Base-by-base conservation (phyloP, 2,888 invertebrate species). In the Axea sp. region DNA sequence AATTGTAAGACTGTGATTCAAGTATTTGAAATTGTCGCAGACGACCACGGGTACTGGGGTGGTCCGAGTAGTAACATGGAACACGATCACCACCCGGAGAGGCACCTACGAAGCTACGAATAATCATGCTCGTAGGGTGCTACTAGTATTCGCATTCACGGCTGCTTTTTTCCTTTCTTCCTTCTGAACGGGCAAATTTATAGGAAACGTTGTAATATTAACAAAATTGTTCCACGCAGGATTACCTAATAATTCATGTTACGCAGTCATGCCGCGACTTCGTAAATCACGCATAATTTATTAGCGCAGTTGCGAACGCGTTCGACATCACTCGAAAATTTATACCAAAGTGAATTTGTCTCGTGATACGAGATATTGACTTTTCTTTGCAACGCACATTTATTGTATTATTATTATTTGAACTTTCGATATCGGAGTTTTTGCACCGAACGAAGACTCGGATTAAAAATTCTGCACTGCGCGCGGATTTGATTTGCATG, bases 61-160 rank as follows among this genome's bases (percentile, higher is more conserved):
- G 75, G 71, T 71, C 67, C 39, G 62, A 33, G n/a, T 41, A 17
- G 49, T 9, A 47, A 53, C 62, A 35, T 24, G 11, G 62, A 71
- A 71, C 71, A 67, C 41, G 74, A 47, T 59, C 69, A 69, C 69
- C 69, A 65, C 74, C 69, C 74, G 60, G 59, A 31, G 69, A 26
- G 74, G 62, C 71, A 41, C 47, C 53, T 57, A 47, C 55, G 41
- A 64, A 24, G 41, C 39, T 35, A 51, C 43, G 39, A 75, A 67
- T 51, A 49, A 51, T 71, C 64, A 43, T 72, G 57, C 59, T 68
- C 35, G 72, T 64, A 51, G 68, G 64, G 68, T 72, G 75, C 75
- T 72, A 75, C 75, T 64, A 72, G 72, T 75, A 72, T 72, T 75
- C 60, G 45, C 47, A 59, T 51, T 19, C 41, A 33, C 49, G 37